A percentile compares a stretch with the other conserved stretches of the same genome.
phyloP scores from a whole-genome alignment of 2,888 invertebrate species.

The Acrobasis repandana region DNA sequence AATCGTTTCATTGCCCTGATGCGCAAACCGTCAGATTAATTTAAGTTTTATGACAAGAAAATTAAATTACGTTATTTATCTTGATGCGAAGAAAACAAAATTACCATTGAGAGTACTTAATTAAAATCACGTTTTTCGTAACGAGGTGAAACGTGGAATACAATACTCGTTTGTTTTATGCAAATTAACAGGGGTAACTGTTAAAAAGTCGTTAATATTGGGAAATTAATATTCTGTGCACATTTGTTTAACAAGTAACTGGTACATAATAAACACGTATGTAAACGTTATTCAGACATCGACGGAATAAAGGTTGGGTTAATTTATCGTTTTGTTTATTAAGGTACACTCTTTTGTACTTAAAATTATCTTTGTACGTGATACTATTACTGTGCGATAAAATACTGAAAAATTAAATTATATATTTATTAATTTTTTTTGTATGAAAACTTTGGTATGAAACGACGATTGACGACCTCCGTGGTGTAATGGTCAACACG shows the following conservation, averaged over 20 bases:
- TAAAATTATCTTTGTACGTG: not conserved
- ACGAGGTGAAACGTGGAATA: conserved; percentile 19
- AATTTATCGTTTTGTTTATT: conserved; percentile 15
- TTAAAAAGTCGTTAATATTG: conserved; percentile 17
- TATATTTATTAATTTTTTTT: not conserved
- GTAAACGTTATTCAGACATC: conserved; percentile 16
- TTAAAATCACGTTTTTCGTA: conserved; percentile 19
- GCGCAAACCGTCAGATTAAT: conserved; percentile 33
- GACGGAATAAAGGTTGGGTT: conserved; percentile 13
- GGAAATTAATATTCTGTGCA: conserved; percentile 17
- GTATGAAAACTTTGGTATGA: too few relatives aligned
- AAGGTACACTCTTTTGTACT: conserved; percentile 1
- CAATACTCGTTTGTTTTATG: conserved; percentile 16
- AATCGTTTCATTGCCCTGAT: conserved; percentile 42
- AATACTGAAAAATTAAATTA: not conserved
- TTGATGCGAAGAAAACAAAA: conserved; percentile 7
- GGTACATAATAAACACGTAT: conserved; percentile 18
- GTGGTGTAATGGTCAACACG: too few relatives aligned
- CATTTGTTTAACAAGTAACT: conserved; percentile 12
- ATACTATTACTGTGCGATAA: not conserved
- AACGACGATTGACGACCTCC: too few relatives aligned
- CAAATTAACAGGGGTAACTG: conserved; percentile 10
- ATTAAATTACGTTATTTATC: conserved; percentile 18
- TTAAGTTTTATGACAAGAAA: conserved; percentile 26
- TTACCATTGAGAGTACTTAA: conserved; percentile 19